Conservation (phyloP, 2,888 invertebrate genomes). For the Clunio marinus region DNA sequence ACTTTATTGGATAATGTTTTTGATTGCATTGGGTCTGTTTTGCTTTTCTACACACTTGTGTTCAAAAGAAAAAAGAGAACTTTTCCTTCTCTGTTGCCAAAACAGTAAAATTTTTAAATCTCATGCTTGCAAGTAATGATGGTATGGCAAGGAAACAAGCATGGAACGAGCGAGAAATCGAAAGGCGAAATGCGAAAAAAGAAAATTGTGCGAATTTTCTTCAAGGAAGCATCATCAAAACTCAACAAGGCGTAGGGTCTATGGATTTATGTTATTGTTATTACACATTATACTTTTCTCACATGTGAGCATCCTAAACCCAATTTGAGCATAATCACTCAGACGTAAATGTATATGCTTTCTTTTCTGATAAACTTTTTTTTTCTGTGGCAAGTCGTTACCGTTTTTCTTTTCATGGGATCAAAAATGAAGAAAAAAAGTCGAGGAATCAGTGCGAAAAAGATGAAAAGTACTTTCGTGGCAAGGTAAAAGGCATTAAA, state of each 20-base stretch:
- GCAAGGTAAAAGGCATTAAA: not conserved
- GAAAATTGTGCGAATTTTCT: not conserved
- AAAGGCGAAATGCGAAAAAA: not conserved
- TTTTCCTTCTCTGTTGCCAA: not conserved
- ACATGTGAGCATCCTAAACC: slow-evolving; percentile 7
- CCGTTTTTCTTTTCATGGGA: not conserved
- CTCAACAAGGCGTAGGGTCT: slow-evolving; percentile 1
- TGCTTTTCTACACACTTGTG: not conserved
- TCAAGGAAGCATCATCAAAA: not conserved
- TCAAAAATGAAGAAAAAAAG: not conserved
- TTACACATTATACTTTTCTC: not conserved
- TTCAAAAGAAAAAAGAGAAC: not conserved
- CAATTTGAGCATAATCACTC: slow-evolving; percentile 7
- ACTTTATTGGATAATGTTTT: slow-evolving; percentile 10
- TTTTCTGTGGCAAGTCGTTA: slow-evolving; percentile 10
- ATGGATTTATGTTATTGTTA: slow-evolving; percentile 7
- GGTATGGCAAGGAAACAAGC: not conserved
- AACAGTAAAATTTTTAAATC: not conserved
- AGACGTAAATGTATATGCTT: not conserved
- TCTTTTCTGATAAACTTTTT: not conserved
- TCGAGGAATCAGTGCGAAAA: not conserved
- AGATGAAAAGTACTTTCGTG: not conserved
- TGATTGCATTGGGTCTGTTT: slow-evolving; percentile 10
- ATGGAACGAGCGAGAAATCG: no score
- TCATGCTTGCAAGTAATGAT: slow-evolving; percentile 4